A percentile compares a stretch with the other conserved stretches of the same genome.
Conservation (phyloP, 2,888 invertebrate species). For the Aleiodes testaceus region DNA sequence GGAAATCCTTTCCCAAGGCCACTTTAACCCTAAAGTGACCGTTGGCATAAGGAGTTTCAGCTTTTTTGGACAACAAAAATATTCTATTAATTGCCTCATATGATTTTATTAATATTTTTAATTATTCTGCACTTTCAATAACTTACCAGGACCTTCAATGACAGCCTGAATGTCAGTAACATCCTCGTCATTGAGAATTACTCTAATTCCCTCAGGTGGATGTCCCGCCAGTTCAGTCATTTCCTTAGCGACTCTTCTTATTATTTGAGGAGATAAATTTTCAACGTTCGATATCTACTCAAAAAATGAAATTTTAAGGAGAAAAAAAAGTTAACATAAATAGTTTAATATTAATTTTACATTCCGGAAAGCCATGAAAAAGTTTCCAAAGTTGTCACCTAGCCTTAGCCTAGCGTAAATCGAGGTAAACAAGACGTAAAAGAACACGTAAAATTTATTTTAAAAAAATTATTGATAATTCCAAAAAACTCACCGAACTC, state of each 20-base stretch:
- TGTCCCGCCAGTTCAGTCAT: slow-evolving; percentile 86
- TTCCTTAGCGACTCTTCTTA: slow-evolving; percentile 90
- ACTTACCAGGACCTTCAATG: slow-evolving; percentile 89
- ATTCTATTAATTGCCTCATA: slow-evolving; percentile 18
- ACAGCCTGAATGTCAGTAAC: slow-evolving; percentile 94
- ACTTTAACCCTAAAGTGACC: slow-evolving; percentile 93
- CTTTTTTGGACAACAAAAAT: slow-evolving; percentile 63
- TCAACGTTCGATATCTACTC: slow-evolving; percentile 91
- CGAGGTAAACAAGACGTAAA: slow-evolving; percentile 40
- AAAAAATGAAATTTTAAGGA: not conserved
- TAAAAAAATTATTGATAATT: not conserved
- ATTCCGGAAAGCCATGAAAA: slow-evolving; percentile 1
- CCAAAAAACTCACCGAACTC: slow-evolving; percentile 63
- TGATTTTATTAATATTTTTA: slow-evolving; percentile 24
- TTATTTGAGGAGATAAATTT: slow-evolving; percentile 94
- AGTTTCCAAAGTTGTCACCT: not conserved
- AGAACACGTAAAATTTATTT: not conserved
- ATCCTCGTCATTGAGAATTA: slow-evolving; percentile 92
- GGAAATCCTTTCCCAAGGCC: slow-evolving; percentile 93
- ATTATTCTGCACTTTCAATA: slow-evolving; percentile 4
- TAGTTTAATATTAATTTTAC: slow-evolving; percentile 17
- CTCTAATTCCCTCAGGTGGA: slow-evolving; percentile 93
- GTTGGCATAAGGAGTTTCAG: slow-evolving; percentile 92
- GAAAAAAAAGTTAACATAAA: not conserved
- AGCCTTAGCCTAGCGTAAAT: not conserved